phyloP scores from a whole-genome alignment of 1,140 invertebrate genomes.

The Heliconius hermathena region DNA sequence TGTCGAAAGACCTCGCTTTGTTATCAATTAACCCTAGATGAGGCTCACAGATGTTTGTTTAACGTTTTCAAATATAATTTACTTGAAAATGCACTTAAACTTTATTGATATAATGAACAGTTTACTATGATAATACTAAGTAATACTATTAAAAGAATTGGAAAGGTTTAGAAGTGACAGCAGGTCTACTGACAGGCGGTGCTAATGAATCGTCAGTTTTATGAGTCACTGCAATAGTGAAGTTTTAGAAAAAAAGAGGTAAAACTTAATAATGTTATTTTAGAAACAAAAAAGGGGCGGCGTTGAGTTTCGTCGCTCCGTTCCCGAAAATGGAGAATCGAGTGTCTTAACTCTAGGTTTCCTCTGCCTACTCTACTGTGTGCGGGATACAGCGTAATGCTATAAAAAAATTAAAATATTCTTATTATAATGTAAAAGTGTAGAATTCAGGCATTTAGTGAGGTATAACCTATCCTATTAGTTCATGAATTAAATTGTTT shows the following conservation, averaged over 20 bases:
- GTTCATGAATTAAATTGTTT: no score
- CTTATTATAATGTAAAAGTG: not conserved
- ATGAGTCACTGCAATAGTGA: not conserved
- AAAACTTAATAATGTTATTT: not conserved
- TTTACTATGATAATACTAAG: not conserved
- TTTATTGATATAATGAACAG: not conserved
- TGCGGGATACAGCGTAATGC: no score
- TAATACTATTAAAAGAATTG: not conserved
- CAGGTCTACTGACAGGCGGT: constrained; percentile 5
- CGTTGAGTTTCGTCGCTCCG: no score
- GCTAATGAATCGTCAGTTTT: not conserved
- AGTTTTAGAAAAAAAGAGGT: not conserved
- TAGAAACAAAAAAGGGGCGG: no score
- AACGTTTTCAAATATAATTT: not conserved
- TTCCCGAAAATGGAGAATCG: no score
- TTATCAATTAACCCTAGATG: constrained; percentile 4
- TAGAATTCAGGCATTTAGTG: not conserved
- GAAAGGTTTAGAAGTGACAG: not conserved
- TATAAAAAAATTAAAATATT: not conserved
- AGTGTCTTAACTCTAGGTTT: no score
- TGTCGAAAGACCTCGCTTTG: not conserved
- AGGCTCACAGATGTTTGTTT: constrained; percentile 5
- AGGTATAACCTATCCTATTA: no score
- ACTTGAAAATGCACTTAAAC: not conserved
- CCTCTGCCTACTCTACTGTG: no score